A percentile compares a stretch with the other conserved stretches of the same genome.
phyloP scores from a whole-genome alignment of 2,797 vertebrate species.

The Neosilurus mollespiculum region DNA sequence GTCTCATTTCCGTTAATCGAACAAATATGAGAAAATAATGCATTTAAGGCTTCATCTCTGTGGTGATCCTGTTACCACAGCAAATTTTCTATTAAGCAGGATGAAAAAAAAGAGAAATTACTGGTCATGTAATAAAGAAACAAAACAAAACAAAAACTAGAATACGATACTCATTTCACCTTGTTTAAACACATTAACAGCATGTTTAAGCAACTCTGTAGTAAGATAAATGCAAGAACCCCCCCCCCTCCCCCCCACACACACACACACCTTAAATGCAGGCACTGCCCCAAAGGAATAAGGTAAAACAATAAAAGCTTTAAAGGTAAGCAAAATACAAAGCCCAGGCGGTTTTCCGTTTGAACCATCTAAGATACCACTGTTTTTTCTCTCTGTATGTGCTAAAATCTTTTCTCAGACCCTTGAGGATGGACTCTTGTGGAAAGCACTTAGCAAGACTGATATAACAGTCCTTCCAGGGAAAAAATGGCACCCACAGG shows the following conservation, averaged over 20 bases:
- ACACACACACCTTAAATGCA: neutral
- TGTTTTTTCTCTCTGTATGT: neutral
- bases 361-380: no score
- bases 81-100: neutral
- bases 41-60: neutral
- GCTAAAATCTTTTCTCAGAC: constrained; percentile 12
- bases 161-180: neutral
- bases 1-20: neutral
- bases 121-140: neutral
- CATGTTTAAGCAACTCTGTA: neutral
- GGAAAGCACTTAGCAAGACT: constrained; percentile 10
- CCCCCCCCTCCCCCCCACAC: no score
- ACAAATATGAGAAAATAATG: neutral
- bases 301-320: constrained; percentile 19
- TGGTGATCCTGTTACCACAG: neutral
- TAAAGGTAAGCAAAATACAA: neutral
- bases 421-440: neutral
- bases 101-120: neutral
- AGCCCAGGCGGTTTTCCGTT: neutral
- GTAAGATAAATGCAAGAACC: neutral
- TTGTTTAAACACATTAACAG: neutral
- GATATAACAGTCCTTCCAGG: neutral
- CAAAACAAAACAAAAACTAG: neutral
- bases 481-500: neutral
- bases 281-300: neutral